phyloP scores from a whole-genome alignment of 2,797 vertebrate genomes.

The Hippopotamyrus pictus region DNA sequence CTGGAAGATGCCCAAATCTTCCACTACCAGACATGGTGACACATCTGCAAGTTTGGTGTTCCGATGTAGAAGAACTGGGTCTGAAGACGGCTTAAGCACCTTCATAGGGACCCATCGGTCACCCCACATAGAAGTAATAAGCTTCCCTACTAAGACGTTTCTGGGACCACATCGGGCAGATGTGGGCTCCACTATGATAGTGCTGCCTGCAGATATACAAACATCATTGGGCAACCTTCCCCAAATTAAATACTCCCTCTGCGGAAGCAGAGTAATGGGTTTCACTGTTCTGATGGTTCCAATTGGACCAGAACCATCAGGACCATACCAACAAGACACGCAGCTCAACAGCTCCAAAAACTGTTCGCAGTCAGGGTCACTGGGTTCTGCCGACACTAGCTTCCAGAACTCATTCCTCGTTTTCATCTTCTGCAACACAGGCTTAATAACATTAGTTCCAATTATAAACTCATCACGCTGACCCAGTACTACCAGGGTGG shows the following conservation, averaged over 20 bases:
- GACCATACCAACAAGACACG: slow-evolving; percentile 19
- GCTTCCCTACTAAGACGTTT: slow-evolving; percentile 5
- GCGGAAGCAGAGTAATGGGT: slow-evolving; percentile 8
- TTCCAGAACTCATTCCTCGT: slow-evolving; percentile 21
- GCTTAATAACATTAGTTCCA: slow-evolving; percentile 24
- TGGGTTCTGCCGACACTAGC: background rate
- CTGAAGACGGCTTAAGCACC: background rate
- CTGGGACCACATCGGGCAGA: slow-evolving; percentile 10
- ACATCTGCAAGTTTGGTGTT: background rate
- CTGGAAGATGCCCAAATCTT: slow-evolving; percentile 22
- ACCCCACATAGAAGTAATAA: slow-evolving; percentile 26
- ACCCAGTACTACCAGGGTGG: too few relatives aligned
- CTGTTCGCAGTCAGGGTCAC: slow-evolving; percentile 5
- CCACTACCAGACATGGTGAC: too few relatives aligned
- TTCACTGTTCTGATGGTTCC: slow-evolving; percentile 9
- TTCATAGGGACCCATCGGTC: slow-evolving; percentile 32
- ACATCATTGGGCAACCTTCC: slow-evolving; percentile 9
- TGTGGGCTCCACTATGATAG: slow-evolving; percentile 22
- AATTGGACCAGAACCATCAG: background rate
- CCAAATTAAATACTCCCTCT: slow-evolving; percentile 27
- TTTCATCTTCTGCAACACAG: slow-evolving; percentile 31
- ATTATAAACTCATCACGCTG: too few relatives aligned
- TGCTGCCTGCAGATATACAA: slow-evolving; percentile 24
- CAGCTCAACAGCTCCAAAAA: slow-evolving; percentile 33
- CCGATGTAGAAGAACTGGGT: background rate